Percentiles rank a stretch among this genome's conserved stretches.
Evolutionary conservation across 2,888 invertebrate species (phyloP).

Genomic region (Panorpa germanica): DNA sequence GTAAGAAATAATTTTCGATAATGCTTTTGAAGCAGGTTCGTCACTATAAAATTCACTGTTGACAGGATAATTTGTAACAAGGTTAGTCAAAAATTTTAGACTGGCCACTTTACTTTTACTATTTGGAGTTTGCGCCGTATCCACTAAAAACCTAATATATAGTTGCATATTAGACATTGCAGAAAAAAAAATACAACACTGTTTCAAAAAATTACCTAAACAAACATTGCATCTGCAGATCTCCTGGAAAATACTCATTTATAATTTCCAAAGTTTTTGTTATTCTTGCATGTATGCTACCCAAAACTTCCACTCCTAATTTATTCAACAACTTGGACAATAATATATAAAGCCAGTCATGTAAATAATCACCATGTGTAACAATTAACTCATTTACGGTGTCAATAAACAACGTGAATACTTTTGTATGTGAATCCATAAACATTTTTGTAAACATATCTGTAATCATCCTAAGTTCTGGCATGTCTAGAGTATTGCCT

Average conservation of each 20-base stretch:
- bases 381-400: slow-evolving; percentile 78
- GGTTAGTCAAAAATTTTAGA: slow-evolving; percentile 50
- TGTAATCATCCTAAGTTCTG: slow-evolving; percentile 67
- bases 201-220: slow-evolving; percentile 31
- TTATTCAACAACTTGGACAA: slow-evolving; percentile 75
- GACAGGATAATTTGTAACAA: slow-evolving; percentile 41
- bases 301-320: slow-evolving; percentile 76
- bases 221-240: slow-evolving; percentile 43
- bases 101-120: slow-evolving; percentile 60
- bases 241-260: slow-evolving; percentile 45
- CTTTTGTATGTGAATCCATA: slow-evolving; percentile 89
- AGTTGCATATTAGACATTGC: slow-evolving; percentile 3
- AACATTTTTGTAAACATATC: slow-evolving; percentile 94
- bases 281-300: slow-evolving; percentile 81
- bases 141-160: slow-evolving; percentile 54
- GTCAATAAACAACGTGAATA: slow-evolving; percentile 84
- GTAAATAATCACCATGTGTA: slow-evolving; percentile 70
- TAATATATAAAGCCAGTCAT: slow-evolving; percentile 86
- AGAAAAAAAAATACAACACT: background rate
- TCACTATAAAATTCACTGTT: slow-evolving; percentile 24
- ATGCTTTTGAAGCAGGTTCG: slow-evolving; percentile 37
- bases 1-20: slow-evolving; percentile 52
- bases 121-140: slow-evolving; percentile 85
- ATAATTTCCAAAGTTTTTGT: slow-evolving; percentile 67
- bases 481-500: slow-evolving; percentile 37